Evolutionary conservation across 2,113 vertebrate genomes (phyloP), one percentile per base, ranked within the genome.

Genomic region (Odocoileus hemionus): DNA sequence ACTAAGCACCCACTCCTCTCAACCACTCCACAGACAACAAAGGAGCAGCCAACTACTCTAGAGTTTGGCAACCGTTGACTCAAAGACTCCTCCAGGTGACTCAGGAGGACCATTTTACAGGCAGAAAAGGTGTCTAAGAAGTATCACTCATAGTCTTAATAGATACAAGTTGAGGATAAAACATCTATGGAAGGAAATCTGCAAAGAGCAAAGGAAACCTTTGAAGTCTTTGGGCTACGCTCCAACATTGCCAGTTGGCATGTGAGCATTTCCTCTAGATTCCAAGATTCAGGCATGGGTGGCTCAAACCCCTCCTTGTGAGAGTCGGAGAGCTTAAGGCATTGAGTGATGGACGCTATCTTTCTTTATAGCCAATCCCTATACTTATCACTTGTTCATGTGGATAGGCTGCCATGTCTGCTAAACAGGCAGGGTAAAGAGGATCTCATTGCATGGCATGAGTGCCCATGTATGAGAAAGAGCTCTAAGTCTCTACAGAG

Each of bases 181-280:
- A 70, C 36, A 74, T 28, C 74, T 86, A 52, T 74, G 57, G 55
- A 91, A 45, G 21, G 64, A 79, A 88, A 89, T 85, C 36, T 88
- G 82, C 86, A 82, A 94, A 85, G 79, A 97, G 89, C 58, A 54
- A 39, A 94, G n/a, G 28, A 88, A 74, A 89, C 47, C 43, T 95
- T 55, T 36, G 76, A 92, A 82, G 52, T 85, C 58, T 67, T n/a
- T 25, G n/a, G 28, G 91, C 85, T 76, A 30, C 0, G 2, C 21
- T 58, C 52, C 74, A 60, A 6, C 9, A 23, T 13, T 36, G 26
- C 61, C n/a, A 47, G 90, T 43, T 57, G 64, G 79, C 79, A 52
- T 19, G 2, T 21, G 26, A 79, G 25, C 33, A n/a, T 36, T 89
- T 79, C 47, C 88, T 89, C 54, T 36, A 13, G 76, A 64, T 64